A percentile compares a stretch with the other conserved stretches of the same genome.
Evolutionary conservation across 2,113 vertebrate species (phyloP).

Genomic region (Rhinolophus ferrumequinum): DNA sequence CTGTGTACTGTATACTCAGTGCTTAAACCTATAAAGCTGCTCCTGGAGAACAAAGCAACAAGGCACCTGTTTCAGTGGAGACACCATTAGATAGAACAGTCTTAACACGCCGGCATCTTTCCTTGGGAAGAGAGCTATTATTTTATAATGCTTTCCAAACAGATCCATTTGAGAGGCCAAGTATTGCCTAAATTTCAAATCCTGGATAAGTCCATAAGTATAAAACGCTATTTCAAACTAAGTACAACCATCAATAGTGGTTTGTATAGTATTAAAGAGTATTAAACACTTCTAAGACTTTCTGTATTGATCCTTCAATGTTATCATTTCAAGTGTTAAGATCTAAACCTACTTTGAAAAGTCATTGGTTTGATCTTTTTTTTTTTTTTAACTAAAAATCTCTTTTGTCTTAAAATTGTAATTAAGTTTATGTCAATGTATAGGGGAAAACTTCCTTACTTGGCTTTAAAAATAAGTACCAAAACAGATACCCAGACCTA

Average conservation of each 20-base stretch:
- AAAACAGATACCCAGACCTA: constrained; percentile 5
- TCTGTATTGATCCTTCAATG: background rate
- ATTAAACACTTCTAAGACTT: constrained; percentile 22
- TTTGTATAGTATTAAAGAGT: background rate
- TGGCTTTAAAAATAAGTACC: constrained; percentile 17
- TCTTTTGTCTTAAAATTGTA: constrained; percentile 30
- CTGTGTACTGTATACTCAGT: constrained; percentile 64
- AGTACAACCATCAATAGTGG: background rate
- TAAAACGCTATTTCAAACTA: constrained; percentile 26
- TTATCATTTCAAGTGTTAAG: constrained; percentile 3
- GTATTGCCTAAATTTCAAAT: constrained; percentile 49
- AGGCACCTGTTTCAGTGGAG: constrained; percentile 79
- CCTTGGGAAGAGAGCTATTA: constrained; percentile 62
- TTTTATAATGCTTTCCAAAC: constrained; percentile 70
- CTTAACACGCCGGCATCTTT: constrained; percentile 70
- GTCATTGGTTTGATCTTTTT: background rate
- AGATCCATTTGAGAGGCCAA: constrained; percentile 42
- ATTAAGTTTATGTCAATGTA: background rate
- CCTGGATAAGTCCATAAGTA: constrained; percentile 11
- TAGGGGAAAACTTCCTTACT: background rate
- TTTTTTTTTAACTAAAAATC: background rate
- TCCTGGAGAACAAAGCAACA: constrained; percentile 78
- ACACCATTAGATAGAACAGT: constrained; percentile 56
- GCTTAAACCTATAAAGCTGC: constrained; percentile 80
- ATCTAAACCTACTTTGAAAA: constrained; percentile 24